Evolutionary conservation across 2,888 invertebrate species (phyloP), one percentile per base, ranked within the genome.

Genomic region (Ischnura elegans): DNA sequence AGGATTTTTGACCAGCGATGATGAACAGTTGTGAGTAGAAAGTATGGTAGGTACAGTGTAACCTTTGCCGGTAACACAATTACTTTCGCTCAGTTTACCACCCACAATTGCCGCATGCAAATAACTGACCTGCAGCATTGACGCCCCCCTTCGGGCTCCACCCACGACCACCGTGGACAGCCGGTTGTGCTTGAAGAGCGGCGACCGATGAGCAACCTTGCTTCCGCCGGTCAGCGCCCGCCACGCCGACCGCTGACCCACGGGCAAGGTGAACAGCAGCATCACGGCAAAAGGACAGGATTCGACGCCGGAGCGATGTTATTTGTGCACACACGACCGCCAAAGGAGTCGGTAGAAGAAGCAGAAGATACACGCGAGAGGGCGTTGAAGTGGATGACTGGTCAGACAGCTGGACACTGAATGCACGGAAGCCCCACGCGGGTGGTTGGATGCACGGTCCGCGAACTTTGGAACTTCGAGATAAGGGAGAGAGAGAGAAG

Each of bases 81-180:
- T n/a, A n/a, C n/a, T n/a, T n/a, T n/a, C n/a, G n/a, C n/a, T n/a
- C n/a, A n/a, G n/a, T n/a, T n/a, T n/a, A n/a, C n/a, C n/a, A n/a
- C n/a, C n/a, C n/a, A n/a, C n/a, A n/a, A n/a, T n/a, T n/a, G n/a
- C n/a, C n/a, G n/a, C n/a, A n/a, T n/a, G n/a, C 16, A 3, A 19
- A 51, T 25, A n/a, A 76, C 76, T 76, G 76, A 76, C 76, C 76
- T 76, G 76, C 76, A 76, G 76, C 76, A 76, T 76, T 29, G 76
- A 76, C 76, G 76, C 76, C 76, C 76, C 76, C 76, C 76, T 76
- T 10, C 76, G 29, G 76, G 76, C 29, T 0, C 76, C 61, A 51
- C 51, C 61, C 61, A 61, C n/a, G 36, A 76, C 76, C 36, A 36
- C 76, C 8, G 76, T 36, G 76, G 76, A 36, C 25, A 76, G 76